A percentile compares a stretch with the other conserved stretches of the same genome.
phyloP scores from a whole-genome alignment of 2,888 invertebrate species.

The Amphipyra berbera region DNA sequence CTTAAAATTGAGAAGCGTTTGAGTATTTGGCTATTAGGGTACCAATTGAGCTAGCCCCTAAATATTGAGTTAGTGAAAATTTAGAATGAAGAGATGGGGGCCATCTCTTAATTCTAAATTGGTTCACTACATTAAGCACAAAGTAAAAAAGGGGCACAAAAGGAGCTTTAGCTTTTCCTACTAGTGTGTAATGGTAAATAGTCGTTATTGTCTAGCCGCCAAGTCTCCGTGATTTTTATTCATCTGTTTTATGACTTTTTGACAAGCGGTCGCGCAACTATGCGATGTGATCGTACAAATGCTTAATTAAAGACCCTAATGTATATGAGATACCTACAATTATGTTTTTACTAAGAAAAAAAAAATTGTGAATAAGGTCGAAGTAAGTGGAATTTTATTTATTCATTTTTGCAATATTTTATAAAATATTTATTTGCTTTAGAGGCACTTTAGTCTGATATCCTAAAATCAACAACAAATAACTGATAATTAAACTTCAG shows the following conservation, averaged over 20 bases:
- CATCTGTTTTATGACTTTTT: conserved; percentile 10
- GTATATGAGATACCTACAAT: too few species aligned
- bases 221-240: conserved; percentile 23
- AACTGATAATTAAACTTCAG: neutral
- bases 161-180: conserved; percentile 13
- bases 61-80: too few species aligned
- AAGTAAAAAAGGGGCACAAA: neutral
- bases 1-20: too few species aligned
- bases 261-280: too few species aligned
- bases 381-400: neutral
- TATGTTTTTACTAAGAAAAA: too few species aligned
- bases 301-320: too few species aligned
- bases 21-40: too few species aligned
- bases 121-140: conserved; percentile 1
- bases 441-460: neutral
- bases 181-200: conserved; percentile 27
- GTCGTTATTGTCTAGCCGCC: conserved; percentile 22
- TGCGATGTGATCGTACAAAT: too few species aligned
- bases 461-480: neutral
- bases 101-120: neutral
- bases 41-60: too few species aligned
- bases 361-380: too few species aligned
- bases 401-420: neutral
- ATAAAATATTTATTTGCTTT: neutral
- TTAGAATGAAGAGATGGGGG: too few species aligned